A percentile compares a stretch with the other conserved stretches of the same genome.
phyloP scores from a whole-genome alignment of 2,797 vertebrate genomes.

The Masticophis lateralis region DNA sequence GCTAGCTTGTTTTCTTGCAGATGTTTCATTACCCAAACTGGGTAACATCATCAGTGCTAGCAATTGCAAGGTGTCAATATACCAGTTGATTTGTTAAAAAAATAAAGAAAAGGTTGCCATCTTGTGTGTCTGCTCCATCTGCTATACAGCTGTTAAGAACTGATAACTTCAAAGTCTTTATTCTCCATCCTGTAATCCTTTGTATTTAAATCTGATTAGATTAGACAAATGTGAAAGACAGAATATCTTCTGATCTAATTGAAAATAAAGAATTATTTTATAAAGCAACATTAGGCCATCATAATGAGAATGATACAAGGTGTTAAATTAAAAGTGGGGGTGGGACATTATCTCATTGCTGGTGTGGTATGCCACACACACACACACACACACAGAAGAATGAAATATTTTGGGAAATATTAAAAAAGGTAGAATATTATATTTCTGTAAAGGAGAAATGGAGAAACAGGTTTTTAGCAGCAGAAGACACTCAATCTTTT shows the following conservation, averaged over 20 bases:
- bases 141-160: neutral
- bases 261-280: neutral
- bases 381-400: too few relatives aligned
- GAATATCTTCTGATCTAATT: neutral
- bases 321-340: neutral
- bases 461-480: too few relatives aligned
- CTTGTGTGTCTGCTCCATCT: neutral
- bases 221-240: neutral
- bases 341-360: neutral
- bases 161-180: neutral
- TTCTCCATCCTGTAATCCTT: neutral
- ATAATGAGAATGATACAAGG: neutral
- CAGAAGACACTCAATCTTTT: too few relatives aligned
- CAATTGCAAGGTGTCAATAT: neutral
- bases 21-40: neutral
- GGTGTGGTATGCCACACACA: too few relatives aligned
- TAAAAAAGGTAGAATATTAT: too few relatives aligned
- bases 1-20: neutral
- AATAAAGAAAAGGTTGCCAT: neutral
- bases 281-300: neutral
- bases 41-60: neutral
- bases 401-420: too few relatives aligned
- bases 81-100: neutral
- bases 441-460: too few relatives aligned
- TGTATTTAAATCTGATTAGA: neutral